Conservation (phyloP, 2,113 vertebrate species). For the Gobius niger region DNA sequence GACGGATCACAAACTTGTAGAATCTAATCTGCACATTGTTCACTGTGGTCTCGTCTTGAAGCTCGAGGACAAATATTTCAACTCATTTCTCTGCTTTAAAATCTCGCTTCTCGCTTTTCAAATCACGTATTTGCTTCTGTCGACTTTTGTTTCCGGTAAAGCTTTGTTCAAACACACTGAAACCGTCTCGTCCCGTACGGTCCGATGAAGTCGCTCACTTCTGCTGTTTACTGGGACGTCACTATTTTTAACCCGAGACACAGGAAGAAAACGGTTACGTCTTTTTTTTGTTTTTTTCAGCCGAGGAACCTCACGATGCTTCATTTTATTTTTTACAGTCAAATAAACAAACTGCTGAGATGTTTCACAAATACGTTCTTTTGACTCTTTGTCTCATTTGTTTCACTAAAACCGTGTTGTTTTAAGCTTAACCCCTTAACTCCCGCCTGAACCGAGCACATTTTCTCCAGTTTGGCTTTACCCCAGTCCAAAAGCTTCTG, state of each 20-base stretch:
- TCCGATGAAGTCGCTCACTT: conserved; percentile 12
- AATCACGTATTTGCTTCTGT: conserved; percentile 19
- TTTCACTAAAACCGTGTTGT: not conserved
- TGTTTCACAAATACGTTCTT: conserved; percentile 62
- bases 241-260: not conserved
- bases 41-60: conserved; percentile 4
- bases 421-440: too few species aligned
- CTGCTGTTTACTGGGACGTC: conserved; percentile 9
- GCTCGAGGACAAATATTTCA: conserved; percentile 1
- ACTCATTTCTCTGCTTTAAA: not conserved
- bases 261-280: not conserved
- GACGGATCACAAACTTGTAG: too few species aligned
- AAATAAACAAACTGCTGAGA: conserved; percentile 80
- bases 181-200: not conserved
- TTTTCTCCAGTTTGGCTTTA: too few species aligned
- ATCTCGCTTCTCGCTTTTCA: not conserved
- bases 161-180: conserved; percentile 29
- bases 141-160: conserved; percentile 9
- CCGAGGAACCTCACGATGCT: conserved; percentile 47
- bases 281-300: too few species aligned
- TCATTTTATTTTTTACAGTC: conserved; percentile 64
- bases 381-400: not conserved
- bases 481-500: too few species aligned
- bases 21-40: not conserved
- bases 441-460: too few species aligned